These are phyloP conservation scores for Odontamblyopus lacepedii DNA, from an alignment of 2,797 vertebrate genomes.

Conservation along the genomic window DNA sequence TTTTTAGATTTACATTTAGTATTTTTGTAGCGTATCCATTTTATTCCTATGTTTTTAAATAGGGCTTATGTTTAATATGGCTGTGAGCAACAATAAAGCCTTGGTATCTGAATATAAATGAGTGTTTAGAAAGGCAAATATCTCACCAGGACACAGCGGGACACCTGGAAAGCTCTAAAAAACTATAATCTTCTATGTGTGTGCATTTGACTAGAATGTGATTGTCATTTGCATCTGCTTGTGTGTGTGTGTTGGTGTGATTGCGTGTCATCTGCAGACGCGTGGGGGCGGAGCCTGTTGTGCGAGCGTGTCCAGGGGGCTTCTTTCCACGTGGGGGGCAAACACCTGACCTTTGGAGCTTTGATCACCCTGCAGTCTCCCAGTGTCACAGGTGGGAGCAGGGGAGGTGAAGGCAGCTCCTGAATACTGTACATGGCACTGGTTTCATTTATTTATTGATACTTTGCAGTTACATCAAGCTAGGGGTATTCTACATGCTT, in stretches of 20 bases:
- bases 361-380: slow-evolving; percentile 44
- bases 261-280: slow-evolving; percentile 40
- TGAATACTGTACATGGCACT: not conserved
- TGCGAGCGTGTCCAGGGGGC: slow-evolving; percentile 41
- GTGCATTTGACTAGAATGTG: slow-evolving; percentile 5
- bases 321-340: slow-evolving; percentile 54
- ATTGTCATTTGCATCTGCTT: not conserved
- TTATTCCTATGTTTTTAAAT: slow-evolving; percentile 3
- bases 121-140: not conserved
- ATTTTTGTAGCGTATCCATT: not conserved
- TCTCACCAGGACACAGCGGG: not conserved
- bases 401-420: slow-evolving; percentile 18
- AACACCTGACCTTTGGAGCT: slow-evolving; percentile 63
- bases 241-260: slow-evolving; percentile 10
- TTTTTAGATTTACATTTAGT: not conserved
- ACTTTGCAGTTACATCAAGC: too few relatives aligned
- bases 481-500: too few relatives aligned
- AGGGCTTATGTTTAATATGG: not conserved
- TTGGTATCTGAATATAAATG: not conserved
- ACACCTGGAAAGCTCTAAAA: not conserved
- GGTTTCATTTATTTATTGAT: not conserved
- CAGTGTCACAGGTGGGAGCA: slow-evolving; percentile 8
- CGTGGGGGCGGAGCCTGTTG: slow-evolving; percentile 31
- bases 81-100: not conserved
- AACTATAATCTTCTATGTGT: not conserved